These are phyloP conservation scores for Macrotis lagotis DNA, from an alignment of 2,113 vertebrate genomes.

Conservation along the genomic window DNA sequence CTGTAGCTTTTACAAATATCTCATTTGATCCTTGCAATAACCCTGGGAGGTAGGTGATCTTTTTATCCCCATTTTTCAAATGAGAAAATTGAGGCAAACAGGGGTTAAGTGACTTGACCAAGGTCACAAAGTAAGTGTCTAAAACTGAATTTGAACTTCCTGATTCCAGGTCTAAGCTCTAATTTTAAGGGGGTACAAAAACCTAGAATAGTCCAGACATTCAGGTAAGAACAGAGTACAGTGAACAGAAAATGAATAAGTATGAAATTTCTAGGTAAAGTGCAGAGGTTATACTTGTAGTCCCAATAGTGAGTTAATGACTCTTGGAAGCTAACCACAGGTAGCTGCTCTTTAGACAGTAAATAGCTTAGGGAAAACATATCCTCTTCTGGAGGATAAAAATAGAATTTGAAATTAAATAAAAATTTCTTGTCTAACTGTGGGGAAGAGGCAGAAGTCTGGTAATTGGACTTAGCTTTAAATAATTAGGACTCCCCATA, in stretches of 20 bases:
- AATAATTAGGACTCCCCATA: not conserved
- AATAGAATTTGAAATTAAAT: not conserved
- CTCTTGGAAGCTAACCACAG: not conserved
- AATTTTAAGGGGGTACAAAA: not conserved
- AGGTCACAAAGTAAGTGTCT: not conserved
- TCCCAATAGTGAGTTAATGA: not conserved
- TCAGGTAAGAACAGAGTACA: not conserved
- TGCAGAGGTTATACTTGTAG: not conserved
- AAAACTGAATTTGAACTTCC: not conserved
- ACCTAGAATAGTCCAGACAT: not conserved
- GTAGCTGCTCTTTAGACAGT: not conserved
- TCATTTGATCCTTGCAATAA: not conserved
- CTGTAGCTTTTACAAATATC: not conserved
- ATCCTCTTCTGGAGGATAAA: not conserved
- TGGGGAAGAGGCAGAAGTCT: not conserved
- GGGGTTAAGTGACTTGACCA: not conserved
- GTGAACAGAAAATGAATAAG: not conserved
- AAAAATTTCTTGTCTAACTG: not conserved
- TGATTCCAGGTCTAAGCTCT: not conserved
- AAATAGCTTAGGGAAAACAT: not conserved
- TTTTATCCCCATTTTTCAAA: not conserved
- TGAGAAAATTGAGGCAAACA: not conserved
- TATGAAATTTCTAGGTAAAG: not conserved
- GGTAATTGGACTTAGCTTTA: not conserved
- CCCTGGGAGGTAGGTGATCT: not conserved